Base-by-base conservation (phyloP, 1,140 invertebrate genomes). In the Cyrtorhinus lividipennis region DNA sequence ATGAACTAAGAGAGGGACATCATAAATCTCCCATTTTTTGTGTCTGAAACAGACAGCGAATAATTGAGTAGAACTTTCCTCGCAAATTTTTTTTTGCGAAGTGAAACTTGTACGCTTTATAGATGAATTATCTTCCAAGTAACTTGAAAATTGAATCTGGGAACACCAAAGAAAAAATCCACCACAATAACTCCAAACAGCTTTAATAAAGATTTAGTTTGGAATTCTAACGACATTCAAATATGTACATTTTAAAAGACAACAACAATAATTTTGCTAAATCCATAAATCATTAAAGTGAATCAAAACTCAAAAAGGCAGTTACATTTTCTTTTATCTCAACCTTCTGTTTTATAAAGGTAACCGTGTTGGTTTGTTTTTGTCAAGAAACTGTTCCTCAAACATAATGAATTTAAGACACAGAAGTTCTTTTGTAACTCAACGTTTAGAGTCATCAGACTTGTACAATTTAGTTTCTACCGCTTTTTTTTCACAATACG, bases 211-310 rank as follows among this genome's bases (percentile, higher is more conserved):
- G 48, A 15, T 53, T 53, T 53, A 15, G 48, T 20, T 53, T 53
- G 48, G 48, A n/a, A 53, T 15, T 12, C 48, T 53, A 53, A 53
- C 48, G 48, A 53, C 48, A 53, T 53, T 53, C 48, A 53, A 53
- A 53, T 53, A 53, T 53, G 48, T 53, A 53, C 48, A 53, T 38
- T 53, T 10, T 53, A 53, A 53, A 53, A 5, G 48, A 53, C 48
- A 53, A 53, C 48, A 53, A 53, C 20, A 53, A 15, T 15, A 53
- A 15, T 53, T n/a, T 15, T 53, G 20, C 48, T 53, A 53, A n/a
- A 53, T 53, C 48, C 5, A 53, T 53, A 38, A n/a, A 15, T 53
- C 48, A 53, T 53, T 22, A 53, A 53, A 12, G 20, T 53, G 20
- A 15, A 15, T 15, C 48, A 12, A 8, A 53, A 53, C 48, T 53